Evolutionary conservation across 53 echinoderm and acorn worm genomes (phyloP).

Genomic region (Holothuria scabra): DNA sequence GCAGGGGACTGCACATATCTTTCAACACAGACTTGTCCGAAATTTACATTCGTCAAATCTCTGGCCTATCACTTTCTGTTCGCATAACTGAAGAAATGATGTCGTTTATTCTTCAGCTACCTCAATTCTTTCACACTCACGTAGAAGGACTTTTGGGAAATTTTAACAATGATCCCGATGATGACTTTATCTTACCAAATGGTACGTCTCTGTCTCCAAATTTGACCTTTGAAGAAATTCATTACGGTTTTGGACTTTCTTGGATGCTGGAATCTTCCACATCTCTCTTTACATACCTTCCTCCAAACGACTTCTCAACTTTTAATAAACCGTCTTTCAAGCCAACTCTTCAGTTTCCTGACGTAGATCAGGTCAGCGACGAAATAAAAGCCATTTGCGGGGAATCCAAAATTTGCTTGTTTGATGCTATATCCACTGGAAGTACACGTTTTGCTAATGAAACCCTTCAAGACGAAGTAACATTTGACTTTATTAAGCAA

Average conservation of each 20-base stretch:
- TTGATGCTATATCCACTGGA: constrained; percentile 49
- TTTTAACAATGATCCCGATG: constrained; percentile 57
- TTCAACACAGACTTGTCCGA: constrained; percentile 39
- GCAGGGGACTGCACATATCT: constrained; percentile 44
- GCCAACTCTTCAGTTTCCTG: constrained; percentile 48
- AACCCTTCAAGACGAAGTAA: constrained; percentile 24
- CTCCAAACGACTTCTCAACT: constrained; percentile 60
- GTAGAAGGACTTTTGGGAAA: constrained; percentile 63
- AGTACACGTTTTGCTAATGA: constrained; percentile 63
- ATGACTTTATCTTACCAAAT: constrained; percentile 64
- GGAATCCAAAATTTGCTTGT: constrained; percentile 50
- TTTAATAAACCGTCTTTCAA: constrained; percentile 52
- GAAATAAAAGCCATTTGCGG: constrained; percentile 60
- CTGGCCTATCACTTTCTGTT: constrained; percentile 45
- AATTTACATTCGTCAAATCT: constrained; percentile 44
- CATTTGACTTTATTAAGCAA: constrained; percentile 26
- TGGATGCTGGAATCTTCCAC: constrained; percentile 50
- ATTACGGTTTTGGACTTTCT: constrained; percentile 54
- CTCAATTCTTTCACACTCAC: constrained; percentile 50
- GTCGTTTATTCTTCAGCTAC: constrained; percentile 67
- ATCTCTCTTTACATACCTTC: constrained; percentile 60
- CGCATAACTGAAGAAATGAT: constrained; percentile 54
- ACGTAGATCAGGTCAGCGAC: constrained; percentile 45
- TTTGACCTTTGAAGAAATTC: constrained; percentile 50
- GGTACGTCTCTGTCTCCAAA: constrained; percentile 42